A percentile compares a stretch with the other conserved stretches of the same genome.
Conservation (phyloP, 2,113 vertebrate genomes). For the Notarius quadriscutis region DNA sequence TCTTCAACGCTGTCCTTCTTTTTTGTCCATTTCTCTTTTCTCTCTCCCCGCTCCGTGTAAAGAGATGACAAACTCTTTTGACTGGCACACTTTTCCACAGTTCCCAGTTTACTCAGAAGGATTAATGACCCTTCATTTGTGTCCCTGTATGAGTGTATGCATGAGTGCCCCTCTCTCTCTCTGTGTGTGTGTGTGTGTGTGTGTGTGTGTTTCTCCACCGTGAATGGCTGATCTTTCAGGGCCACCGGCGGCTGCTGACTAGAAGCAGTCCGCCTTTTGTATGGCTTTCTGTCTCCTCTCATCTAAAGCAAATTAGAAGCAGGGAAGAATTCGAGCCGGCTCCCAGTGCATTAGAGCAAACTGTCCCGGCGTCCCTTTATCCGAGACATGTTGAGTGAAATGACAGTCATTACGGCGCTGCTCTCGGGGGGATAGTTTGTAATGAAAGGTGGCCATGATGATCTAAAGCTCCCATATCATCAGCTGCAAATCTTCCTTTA, state of each 20-base stretch:
- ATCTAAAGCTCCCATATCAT: constrained; percentile 51
- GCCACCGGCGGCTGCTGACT: constrained; percentile 79
- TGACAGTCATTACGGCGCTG: constrained; percentile 63
- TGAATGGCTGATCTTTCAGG: constrained; percentile 89
- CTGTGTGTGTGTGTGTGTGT: constrained; percentile 36
- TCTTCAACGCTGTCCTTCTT: constrained; percentile 41
- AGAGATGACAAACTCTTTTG: constrained; percentile 73
- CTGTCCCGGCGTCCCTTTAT: constrained; percentile 76
- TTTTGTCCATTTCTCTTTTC: constrained; percentile 27
- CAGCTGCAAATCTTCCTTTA: constrained; percentile 44
- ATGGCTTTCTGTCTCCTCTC: constrained; percentile 88
- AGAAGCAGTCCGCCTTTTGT: constrained; percentile 92
- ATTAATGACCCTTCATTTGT: constrained; percentile 90
- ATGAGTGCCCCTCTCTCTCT: constrained; percentile 56
- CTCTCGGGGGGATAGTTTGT: constrained; percentile 48
- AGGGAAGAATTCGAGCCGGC: constrained; percentile 80
- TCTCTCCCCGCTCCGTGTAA: constrained; percentile 18
- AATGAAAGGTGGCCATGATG: constrained; percentile 50
- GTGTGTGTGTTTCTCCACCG: constrained; percentile 68
- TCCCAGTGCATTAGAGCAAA: constrained; percentile 75
- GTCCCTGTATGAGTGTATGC: constrained; percentile 48
- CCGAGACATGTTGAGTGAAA: constrained; percentile 67
- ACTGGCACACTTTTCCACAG: constrained; percentile 86
- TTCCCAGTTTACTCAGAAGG: constrained; percentile 83
- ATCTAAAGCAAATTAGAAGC: constrained; percentile 95